These are phyloP conservation scores for Pseudochirops cupreus DNA, from an alignment of 2,797 vertebrate genomes.

Conservation along the genomic window DNA sequence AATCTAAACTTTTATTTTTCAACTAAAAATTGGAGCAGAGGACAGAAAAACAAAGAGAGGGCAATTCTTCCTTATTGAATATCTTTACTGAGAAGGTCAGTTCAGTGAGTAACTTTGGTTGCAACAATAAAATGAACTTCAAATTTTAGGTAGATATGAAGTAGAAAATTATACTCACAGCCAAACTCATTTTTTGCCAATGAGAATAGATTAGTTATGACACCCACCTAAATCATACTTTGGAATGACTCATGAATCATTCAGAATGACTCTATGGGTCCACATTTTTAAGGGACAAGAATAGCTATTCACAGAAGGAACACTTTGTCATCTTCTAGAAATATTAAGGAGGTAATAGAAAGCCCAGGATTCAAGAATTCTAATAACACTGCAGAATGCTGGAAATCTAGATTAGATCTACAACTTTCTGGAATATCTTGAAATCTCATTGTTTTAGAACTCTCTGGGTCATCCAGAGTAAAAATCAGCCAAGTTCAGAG, in stretches of 20 bases:
- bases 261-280: not conserved
- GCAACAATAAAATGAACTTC: not conserved
- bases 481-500: not conserved
- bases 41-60: not conserved
- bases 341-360: not conserved
- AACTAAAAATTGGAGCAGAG: not conserved
- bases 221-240: no score
- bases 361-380: not conserved
- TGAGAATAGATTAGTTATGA: not conserved
- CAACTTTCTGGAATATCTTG: not conserved
- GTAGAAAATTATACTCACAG: not conserved
- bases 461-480: not conserved
- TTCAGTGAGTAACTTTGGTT: not conserved
- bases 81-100: not conserved
- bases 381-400: not conserved
- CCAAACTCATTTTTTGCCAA: not conserved
- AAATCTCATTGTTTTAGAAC: not conserved
- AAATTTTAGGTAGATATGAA: not conserved
- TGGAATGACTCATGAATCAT: fast-evolving
- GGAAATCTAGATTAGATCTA: not conserved
- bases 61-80: not conserved
- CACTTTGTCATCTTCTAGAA: not conserved
- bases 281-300: not conserved
- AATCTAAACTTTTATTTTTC: slow-evolving; percentile 59
- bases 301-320: not conserved